phyloP scores from a whole-genome alignment of 2,888 invertebrate genomes.

The Spisula solida region DNA sequence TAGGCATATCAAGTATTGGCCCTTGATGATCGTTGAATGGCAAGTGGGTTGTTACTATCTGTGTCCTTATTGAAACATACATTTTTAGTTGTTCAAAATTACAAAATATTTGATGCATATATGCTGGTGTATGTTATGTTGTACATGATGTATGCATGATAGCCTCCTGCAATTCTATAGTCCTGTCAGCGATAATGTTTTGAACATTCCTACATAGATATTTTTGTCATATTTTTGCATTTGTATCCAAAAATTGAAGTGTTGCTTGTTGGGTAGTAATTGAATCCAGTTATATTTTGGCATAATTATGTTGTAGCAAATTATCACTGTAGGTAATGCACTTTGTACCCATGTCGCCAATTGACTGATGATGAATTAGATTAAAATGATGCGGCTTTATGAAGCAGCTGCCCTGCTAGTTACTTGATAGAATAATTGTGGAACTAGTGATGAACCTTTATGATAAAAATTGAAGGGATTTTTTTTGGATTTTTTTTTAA shows the following conservation, averaged over 20 bases:
- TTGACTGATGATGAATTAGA: not conserved
- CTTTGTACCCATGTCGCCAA: not conserved
- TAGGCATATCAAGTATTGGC: too few relatives aligned
- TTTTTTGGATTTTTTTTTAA: conserved; percentile 10
- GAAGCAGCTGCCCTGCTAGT: not conserved
- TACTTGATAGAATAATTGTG: not conserved
- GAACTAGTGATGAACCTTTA: not conserved
- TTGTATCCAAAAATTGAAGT: not conserved
- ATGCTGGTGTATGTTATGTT: not conserved
- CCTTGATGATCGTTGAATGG: too few relatives aligned
- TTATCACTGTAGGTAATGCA: not conserved
- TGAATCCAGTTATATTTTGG: not conserved
- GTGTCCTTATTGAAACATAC: too few relatives aligned
- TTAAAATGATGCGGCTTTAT: not conserved
- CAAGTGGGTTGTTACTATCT: too few relatives aligned
- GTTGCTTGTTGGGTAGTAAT: not conserved
- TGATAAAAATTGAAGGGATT: not conserved
- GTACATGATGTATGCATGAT: not conserved
- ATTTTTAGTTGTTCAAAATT: too few relatives aligned
- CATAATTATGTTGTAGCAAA: not conserved
- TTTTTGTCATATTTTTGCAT: not conserved
- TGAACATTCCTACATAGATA: not conserved
- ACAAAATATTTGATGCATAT: too few relatives aligned
- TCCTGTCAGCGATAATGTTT: not conserved
- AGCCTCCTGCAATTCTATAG: not conserved